Evolutionary conservation across 2,113 vertebrate genomes (phyloP).

Genomic region (Labrus mixtus): DNA sequence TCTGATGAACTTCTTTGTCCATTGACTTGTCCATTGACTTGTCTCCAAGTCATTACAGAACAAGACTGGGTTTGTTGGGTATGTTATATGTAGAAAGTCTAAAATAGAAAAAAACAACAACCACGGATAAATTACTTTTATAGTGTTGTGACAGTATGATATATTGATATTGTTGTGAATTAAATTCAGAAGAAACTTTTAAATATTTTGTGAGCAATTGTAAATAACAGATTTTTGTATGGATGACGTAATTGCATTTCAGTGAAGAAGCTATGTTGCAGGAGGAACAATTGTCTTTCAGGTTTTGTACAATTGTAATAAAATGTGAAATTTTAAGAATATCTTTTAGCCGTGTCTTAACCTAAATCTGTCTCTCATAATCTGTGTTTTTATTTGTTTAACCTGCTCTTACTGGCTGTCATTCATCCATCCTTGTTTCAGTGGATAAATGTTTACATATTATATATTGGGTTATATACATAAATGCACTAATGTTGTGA

Average conservation of each 20-base stretch:
- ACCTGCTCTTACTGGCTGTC: too few species aligned
- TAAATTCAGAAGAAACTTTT: slow-evolving; percentile 17
- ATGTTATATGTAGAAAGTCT: not conserved
- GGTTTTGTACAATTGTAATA: slow-evolving; percentile 55
- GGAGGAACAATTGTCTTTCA: not conserved
- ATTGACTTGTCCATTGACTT: too few species aligned
- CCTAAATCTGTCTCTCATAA: too few species aligned
- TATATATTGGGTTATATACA: too few species aligned
- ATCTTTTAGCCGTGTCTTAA: too few species aligned
- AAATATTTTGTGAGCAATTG: slow-evolving; percentile 15
- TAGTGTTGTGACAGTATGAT: not conserved
- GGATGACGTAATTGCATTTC: slow-evolving; percentile 23
- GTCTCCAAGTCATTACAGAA: not conserved
- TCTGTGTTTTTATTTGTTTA: too few species aligned
- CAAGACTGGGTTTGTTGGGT: not conserved
- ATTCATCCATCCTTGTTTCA: too few species aligned
- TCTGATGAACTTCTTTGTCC: not conserved
- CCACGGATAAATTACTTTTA: not conserved
- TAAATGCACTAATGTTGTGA: too few species aligned
- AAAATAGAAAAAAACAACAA: not conserved
- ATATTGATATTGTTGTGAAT: not conserved
- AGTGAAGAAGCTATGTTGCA: not conserved
- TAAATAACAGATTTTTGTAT: slow-evolving; percentile 33
- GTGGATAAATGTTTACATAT: too few species aligned
- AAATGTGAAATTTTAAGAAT: not conserved